These are phyloP conservation scores for Siniperca knerii DNA, from an alignment of 2,113 vertebrate species.

Conservation along the genomic window DNA sequence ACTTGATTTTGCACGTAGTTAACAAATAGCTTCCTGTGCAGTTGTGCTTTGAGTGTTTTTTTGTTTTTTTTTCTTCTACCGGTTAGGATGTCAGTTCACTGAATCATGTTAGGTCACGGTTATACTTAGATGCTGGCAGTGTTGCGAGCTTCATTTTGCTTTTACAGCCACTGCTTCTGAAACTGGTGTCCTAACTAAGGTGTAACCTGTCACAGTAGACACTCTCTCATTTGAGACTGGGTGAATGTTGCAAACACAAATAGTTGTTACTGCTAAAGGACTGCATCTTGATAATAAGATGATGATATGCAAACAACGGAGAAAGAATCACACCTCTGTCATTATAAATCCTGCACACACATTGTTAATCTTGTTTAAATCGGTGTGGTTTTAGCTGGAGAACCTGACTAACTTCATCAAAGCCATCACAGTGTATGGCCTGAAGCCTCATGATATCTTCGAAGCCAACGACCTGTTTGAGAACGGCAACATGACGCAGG, in stretches of 20 bases:
- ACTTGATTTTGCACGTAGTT: background rate
- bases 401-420: slow-evolving; percentile 96
- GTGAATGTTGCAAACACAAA: background rate
- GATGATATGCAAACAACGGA: too few relatives aligned
- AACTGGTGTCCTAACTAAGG: slow-evolving; percentile 2
- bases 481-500: slow-evolving; percentile 94
- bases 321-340: background rate
- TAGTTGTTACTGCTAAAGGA: background rate
- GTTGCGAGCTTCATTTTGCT: background rate
- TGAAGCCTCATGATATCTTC: slow-evolving; percentile 94
- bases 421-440: slow-evolving; percentile 89
- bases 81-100: background rate
- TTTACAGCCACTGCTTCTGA: background rate
- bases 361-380: background rate
- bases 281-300: background rate
- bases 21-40: background rate
- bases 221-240: background rate
- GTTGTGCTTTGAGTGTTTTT: background rate
- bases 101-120: slow-evolving; percentile 22
- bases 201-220: background rate
- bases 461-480: slow-evolving; percentile 96
- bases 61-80: background rate
- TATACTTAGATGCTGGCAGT: background rate
- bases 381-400: slow-evolving; percentile 86
- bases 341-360: background rate